Conservation (phyloP, 2,113 vertebrate genomes). For the Bothrops jararaca region DNA sequence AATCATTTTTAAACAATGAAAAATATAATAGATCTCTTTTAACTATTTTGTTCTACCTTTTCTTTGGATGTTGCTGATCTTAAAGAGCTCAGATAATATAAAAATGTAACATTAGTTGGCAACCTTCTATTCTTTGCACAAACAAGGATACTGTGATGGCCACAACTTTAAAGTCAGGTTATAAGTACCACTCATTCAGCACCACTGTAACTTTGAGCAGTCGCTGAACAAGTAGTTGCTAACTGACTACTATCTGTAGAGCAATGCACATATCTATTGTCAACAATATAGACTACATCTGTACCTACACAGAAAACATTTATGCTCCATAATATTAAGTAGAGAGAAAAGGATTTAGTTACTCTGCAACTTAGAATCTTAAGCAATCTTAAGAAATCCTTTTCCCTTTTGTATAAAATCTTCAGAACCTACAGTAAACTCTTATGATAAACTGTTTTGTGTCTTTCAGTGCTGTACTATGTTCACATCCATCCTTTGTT, state of each 20-base stretch:
- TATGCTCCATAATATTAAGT: neutral
- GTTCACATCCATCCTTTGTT: neutral
- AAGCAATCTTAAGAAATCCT: neutral
- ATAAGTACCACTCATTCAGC: neutral
- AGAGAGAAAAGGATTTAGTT: neutral
- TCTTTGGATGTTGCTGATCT: conserved; percentile 11
- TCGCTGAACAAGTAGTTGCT: neutral
- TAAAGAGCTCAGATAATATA: neutral
- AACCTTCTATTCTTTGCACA: neutral
- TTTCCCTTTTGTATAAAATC: neutral
- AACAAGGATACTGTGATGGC: neutral
- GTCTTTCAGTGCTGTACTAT: neutral
- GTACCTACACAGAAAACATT: neutral
- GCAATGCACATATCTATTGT: neutral
- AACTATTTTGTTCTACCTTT: neutral
- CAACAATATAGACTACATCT: neutral
- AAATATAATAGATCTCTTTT: neutral
- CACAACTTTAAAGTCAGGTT: neutral
- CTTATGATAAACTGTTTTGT: neutral
- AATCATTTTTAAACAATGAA: neutral
- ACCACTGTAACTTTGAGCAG: neutral
- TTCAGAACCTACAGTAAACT: neutral
- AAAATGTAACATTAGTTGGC: neutral
- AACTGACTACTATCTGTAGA: neutral
- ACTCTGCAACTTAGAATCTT: neutral